Evolutionary conservation across 2,113 vertebrate genomes (phyloP).

Genomic region (Cichladusa arquata): DNA sequence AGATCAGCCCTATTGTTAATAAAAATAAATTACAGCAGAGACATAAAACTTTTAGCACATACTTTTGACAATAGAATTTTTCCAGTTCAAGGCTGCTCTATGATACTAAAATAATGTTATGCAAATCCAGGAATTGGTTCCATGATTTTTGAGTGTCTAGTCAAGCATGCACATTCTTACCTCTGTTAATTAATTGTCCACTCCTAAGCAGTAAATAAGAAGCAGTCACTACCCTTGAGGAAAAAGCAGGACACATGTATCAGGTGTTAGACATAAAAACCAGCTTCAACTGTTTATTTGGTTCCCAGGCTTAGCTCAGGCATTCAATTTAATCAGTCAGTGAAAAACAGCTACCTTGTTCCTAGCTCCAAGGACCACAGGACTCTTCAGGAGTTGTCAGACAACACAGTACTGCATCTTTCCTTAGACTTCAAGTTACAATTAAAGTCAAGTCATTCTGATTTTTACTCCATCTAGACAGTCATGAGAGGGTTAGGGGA

Average conservation of each 20-base stretch:
- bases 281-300: neutral
- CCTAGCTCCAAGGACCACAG: neutral
- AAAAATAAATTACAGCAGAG: neutral
- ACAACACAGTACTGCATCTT: neutral
- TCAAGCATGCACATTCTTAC: conserved; percentile 17
- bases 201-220: conserved; percentile 35
- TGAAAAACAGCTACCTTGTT: neutral
- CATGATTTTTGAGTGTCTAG: neutral
- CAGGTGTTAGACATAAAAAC: conserved; percentile 29
- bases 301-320: neutral
- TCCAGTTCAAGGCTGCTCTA: conserved; percentile 16
- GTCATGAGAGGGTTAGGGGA: neutral
- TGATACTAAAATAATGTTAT: neutral
- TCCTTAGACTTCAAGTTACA: neutral
- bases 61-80: neutral
- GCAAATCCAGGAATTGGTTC: neutral
- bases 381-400: neutral
- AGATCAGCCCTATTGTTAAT: neutral
- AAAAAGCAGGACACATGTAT: neutral
- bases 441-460: neutral
- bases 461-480: neutral
- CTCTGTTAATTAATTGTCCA: conserved; percentile 43
- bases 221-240: conserved; percentile 10
- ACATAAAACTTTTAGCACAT: conserved; percentile 27
- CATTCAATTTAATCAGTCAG: neutral